Evolutionary conservation across 35 echinoderm and acorn worm genomes (phyloP).

Genomic region (Apostichopus californicus): DNA sequence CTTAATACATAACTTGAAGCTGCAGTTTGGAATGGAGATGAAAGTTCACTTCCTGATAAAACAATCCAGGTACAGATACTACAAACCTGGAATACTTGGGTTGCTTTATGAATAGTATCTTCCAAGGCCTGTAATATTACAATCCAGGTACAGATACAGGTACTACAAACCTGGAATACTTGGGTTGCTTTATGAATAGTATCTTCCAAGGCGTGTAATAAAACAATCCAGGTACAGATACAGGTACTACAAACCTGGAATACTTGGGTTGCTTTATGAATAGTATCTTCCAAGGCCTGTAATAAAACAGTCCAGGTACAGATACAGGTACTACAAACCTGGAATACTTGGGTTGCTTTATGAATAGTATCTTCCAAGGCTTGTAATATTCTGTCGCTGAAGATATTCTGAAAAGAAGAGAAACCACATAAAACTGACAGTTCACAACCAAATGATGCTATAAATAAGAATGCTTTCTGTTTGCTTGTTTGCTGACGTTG

Average conservation of each 20-base stretch:
- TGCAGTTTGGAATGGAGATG: too few relatives aligned
- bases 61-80: too few relatives aligned
- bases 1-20: too few relatives aligned
- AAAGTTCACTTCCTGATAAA: too few relatives aligned
- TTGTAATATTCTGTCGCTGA: background rate
- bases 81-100: background rate
- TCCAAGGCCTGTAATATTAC: conserved; percentile 3
- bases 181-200: conserved; percentile 6
- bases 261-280: conserved; percentile 17
- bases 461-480: too few relatives aligned
- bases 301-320: background rate
- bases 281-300: background rate
- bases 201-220: background rate
- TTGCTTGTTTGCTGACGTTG: too few relatives aligned
- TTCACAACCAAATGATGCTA: too few relatives aligned
- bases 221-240: too few relatives aligned
- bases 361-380: background rate
- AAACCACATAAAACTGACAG: too few relatives aligned
- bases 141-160: too few relatives aligned
- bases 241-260: background rate
- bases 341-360: conserved; percentile 19
- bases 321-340: background rate
- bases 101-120: background rate
- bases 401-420: too few relatives aligned
- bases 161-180: background rate